phyloP scores from a whole-genome alignment of 2,113 vertebrate species.

The Oceanodroma tethys region DNA sequence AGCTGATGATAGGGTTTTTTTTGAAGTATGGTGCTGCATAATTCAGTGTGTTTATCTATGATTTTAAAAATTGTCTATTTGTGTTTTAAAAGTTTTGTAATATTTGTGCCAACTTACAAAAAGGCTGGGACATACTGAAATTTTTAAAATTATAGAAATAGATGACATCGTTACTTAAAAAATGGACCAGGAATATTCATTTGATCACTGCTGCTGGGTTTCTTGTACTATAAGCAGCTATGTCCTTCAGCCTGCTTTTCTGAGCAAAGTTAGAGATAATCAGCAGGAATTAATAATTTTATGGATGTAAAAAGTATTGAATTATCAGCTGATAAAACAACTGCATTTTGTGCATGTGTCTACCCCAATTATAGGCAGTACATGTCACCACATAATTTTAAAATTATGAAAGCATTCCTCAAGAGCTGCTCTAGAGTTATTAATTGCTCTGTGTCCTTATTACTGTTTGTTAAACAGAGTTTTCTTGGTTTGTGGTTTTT shows the following conservation, averaged over 20 bases:
- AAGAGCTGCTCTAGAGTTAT: not conserved
- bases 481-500: not conserved
- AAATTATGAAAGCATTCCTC: not conserved
- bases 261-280: not conserved
- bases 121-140: not conserved
- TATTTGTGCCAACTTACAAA: not conserved
- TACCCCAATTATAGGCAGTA: not conserved
- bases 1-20: not conserved
- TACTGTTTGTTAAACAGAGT: not conserved
- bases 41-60: not conserved
- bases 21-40: not conserved
- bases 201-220: not conserved
- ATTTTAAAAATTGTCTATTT: not conserved
- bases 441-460: not conserved
- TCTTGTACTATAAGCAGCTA: not conserved
- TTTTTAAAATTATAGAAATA: not conserved
- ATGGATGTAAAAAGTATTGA: not conserved
- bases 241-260: not conserved
- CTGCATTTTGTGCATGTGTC: not conserved
- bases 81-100: not conserved
- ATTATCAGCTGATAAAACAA: not conserved
- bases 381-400: not conserved
- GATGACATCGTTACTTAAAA: not conserved
- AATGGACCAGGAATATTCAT: not conserved
- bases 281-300: not conserved